These are phyloP conservation scores for Urocitellus parryii DNA, from an alignment of 2,113 vertebrate species.

Conservation along the genomic window DNA sequence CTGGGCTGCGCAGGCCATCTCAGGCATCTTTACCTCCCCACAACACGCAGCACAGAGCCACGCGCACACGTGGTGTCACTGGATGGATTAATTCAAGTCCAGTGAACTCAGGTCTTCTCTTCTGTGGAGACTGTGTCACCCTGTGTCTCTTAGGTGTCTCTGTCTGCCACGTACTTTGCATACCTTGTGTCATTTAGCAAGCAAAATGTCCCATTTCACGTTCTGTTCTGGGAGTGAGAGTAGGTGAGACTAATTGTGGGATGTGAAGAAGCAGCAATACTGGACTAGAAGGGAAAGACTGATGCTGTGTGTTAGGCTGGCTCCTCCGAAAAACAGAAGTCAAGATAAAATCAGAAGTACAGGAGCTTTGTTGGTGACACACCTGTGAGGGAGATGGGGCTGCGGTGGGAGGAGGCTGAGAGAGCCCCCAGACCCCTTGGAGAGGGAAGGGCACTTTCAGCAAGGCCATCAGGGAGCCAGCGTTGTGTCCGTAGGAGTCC, in stretches of 20 bases:
- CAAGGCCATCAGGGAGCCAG: background rate
- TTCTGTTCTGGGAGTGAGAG: background rate
- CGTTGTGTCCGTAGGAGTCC: background rate
- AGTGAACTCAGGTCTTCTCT: background rate
- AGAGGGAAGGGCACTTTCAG: background rate
- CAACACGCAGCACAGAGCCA: background rate
- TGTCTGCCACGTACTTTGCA: background rate
- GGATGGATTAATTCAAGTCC: background rate
- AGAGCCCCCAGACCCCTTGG: rapidly evolving
- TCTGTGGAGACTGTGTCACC: background rate
- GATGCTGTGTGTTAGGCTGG: background rate
- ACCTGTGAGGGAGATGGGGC: background rate
- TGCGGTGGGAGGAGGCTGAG: background rate
- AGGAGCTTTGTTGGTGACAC: background rate
- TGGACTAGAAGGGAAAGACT: background rate
- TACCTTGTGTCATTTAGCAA: background rate
- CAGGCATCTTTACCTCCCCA: background rate
- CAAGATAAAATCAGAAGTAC: background rate
- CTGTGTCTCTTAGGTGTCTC: background rate
- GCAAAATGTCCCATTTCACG: background rate
- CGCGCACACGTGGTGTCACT: background rate
- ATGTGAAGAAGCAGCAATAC: background rate
- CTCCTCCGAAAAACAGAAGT: background rate
- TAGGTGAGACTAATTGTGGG: background rate
- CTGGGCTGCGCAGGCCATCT: background rate